Base-by-base conservation (phyloP, 2,797 vertebrate genomes). In the Danio aesculapii region DNA sequence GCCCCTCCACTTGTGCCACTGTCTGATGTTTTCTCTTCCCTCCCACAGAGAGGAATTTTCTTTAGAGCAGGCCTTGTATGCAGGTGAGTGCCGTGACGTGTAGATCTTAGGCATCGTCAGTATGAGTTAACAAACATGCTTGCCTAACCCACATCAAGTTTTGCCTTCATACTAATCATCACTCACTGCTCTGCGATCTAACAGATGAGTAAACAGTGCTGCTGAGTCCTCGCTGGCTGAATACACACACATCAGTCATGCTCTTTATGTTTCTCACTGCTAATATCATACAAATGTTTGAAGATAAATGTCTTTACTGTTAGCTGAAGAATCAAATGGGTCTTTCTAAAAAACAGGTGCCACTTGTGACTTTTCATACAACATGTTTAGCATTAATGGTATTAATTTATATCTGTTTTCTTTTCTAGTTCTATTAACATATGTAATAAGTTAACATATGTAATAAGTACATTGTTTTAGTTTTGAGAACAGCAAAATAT, bases 11-110 rank as follows among this genome's bases (percentile, higher is more conserved):
- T 12, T 53, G 43, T 69, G 52, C 16, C 10, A 16, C 16, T 83
- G 47, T 88, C 55, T 83, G 90, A 71, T 88, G 90, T 81, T 91
- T 64, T 87, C 69, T 83, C 74, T 70, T 81, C 64, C 86, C 81
- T 66, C 81, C 16, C 53, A 91, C 91, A 94, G 93, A 82, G 17
- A 66, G 86, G 90, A 87, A 49, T 83, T 92, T 83, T 84, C 87
- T 86, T 84, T 91, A 88, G 86, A 90, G 13, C 90, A 93, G 1
- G 90, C 84, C 0, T 2, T 92, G 70, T 4, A 8, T 0, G 16
- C 71, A 0, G 91, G 93, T 95, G 59, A 94, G 93, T 90, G 61
- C n/a, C 10, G 71, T 63, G 57, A 19, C 21, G 16, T 39, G 53
- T 47, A 61, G 62, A 63, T 53, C 44, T 46, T 64, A 50, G n/a